phyloP scores from a whole-genome alignment of 53 echinoderm and acorn worm genomes.

The Apostichopus leukothele region DNA sequence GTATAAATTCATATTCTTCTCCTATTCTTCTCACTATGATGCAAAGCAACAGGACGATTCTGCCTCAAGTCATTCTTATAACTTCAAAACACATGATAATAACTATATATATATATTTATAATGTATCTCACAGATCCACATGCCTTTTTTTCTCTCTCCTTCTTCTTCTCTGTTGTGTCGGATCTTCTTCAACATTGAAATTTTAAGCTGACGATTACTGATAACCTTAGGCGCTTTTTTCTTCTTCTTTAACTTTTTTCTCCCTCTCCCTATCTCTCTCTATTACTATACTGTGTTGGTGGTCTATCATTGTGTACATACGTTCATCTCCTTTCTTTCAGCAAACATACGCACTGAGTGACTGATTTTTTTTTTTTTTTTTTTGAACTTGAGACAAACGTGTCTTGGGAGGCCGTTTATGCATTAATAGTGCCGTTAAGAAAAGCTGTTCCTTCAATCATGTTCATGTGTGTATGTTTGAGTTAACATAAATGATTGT shows the following conservation, averaged over 20 bases:
- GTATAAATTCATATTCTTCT: too few species aligned
- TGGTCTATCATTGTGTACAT: slow-evolving; percentile 36
- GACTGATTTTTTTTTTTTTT: background rate
- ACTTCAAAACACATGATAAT: background rate
- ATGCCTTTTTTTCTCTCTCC: background rate
- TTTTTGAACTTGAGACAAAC: background rate
- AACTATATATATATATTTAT: background rate
- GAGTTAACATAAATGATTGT: background rate
- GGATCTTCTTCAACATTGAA: too few species aligned
- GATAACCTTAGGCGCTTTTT: background rate
- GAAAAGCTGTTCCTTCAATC: too few species aligned
- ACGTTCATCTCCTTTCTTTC: slow-evolving; percentile 18
- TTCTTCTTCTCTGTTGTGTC: background rate
- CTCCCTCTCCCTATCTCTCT: background rate
- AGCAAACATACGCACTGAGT: background rate
- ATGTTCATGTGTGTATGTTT: too few species aligned
- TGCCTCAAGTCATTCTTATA: too few species aligned
- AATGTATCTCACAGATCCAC: background rate
- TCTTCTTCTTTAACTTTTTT: background rate
- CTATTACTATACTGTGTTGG: slow-evolving; percentile 2
- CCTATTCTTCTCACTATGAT: too few species aligned
- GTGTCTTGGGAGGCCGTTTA: background rate
- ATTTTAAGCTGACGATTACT: background rate
- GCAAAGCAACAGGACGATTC: too few species aligned
- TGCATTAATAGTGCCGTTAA: background rate